Conservation (phyloP, 2,888 invertebrate species). For the Drosophila koepferae region DNA sequence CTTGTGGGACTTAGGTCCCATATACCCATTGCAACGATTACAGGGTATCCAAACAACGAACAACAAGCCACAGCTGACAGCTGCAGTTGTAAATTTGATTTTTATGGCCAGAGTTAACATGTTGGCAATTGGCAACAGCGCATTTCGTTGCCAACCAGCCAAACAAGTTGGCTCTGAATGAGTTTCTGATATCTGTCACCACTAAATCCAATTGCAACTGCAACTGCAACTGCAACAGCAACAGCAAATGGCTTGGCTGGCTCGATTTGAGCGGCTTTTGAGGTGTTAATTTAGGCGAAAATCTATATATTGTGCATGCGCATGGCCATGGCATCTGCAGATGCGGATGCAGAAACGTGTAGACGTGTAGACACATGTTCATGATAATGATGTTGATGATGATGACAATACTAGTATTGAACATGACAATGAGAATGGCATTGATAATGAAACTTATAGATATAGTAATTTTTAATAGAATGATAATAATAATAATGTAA, state of each 20-base stretch:
- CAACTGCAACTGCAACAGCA: slow-evolving; percentile 33
- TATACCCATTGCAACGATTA: neutral
- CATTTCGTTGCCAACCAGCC: slow-evolving; percentile 45
- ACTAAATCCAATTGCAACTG: slow-evolving; percentile 54
- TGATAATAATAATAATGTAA: neutral
- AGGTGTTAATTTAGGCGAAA: slow-evolving; percentile 71
- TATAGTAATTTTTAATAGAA: neutral
- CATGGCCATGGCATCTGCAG: slow-evolving; percentile 49
- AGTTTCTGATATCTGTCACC: slow-evolving; percentile 71
- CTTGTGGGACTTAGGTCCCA: neutral
- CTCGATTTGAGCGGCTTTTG: slow-evolving; percentile 45
- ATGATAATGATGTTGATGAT: neutral
- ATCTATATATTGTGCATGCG: slow-evolving; percentile 20
- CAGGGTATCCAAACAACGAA: slow-evolving; percentile 18
- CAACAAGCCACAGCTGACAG: slow-evolving; percentile 61
- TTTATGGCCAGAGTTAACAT: slow-evolving; percentile 71
- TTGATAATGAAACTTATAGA: neutral
- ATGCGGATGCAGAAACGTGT: slow-evolving; percentile 13
- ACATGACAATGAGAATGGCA: neutral
- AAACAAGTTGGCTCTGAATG: slow-evolving; percentile 60
- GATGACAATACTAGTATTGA: neutral
- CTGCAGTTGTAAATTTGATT: slow-evolving; percentile 78
- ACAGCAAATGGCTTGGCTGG: slow-evolving; percentile 16
- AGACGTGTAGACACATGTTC: no score
- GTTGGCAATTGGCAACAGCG: slow-evolving; percentile 69